These are phyloP conservation scores for Acanthurus leucopareius DNA, from an alignment of 2,797 vertebrate genomes.

Conservation along the genomic window DNA sequence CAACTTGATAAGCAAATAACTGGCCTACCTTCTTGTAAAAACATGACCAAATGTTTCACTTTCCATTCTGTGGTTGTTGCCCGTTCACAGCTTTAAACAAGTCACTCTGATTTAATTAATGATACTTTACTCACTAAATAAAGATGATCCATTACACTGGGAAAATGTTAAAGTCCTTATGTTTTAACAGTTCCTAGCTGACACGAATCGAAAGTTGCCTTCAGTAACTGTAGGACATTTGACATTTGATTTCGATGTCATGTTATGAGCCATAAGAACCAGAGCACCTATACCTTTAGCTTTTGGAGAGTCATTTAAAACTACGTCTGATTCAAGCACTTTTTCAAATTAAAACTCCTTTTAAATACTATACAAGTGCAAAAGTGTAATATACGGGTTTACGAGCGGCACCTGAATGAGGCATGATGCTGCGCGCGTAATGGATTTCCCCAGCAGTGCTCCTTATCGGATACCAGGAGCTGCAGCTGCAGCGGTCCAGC, in stretches of 20 bases:
- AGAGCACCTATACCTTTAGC: too few relatives aligned
- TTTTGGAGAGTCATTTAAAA: too few relatives aligned
- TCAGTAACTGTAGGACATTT: conserved; percentile 12
- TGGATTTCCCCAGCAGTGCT: conserved; percentile 74
- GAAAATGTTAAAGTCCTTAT: conserved; percentile 15
- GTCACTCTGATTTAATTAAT: too few relatives aligned
- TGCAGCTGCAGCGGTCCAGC: conserved; percentile 63
- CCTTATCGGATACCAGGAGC: conserved; percentile 65
- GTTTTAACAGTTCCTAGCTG: conserved; percentile 7
- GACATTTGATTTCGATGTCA: background rate
- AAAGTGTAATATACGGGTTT: background rate
- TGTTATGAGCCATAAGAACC: too few relatives aligned
- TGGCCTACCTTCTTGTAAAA: too few relatives aligned
- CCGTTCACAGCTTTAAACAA: too few relatives aligned
- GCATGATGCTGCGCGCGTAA: conserved; percentile 73
- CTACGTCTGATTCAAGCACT: too few relatives aligned
- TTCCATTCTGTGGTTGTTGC: too few relatives aligned
- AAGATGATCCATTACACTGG: background rate
- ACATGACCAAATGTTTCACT: too few relatives aligned
- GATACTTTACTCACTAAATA: too few relatives aligned
- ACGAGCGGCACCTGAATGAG: conserved; percentile 62
- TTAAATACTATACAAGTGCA: background rate
- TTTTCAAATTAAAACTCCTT: too few relatives aligned
- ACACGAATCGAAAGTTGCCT: conserved; percentile 17
- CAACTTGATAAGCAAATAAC: too few relatives aligned